Conservation (phyloP, 2,888 invertebrate genomes). For the Cinara cedri region DNA sequence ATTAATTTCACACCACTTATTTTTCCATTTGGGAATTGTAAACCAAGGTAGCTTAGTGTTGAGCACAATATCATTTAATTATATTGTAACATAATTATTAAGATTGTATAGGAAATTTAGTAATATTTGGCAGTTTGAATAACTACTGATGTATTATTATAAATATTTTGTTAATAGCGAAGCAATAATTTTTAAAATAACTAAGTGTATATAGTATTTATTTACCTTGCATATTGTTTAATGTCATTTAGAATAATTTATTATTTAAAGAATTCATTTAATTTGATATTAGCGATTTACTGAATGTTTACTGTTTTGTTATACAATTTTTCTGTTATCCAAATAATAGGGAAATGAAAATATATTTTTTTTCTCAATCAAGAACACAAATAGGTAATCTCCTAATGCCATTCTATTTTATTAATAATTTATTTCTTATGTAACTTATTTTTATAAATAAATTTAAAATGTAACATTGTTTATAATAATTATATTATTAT, state of each 20-base stretch:
- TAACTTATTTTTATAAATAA: slow-evolving; percentile 51
- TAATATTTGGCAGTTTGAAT: slow-evolving; percentile 30
- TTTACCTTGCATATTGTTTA: slow-evolving; percentile 22
- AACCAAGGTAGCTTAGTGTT: slow-evolving; percentile 42
- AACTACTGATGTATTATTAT: slow-evolving; percentile 15
- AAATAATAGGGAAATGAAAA: slow-evolving; percentile 23
- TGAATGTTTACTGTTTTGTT: slow-evolving; percentile 27
- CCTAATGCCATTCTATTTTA: slow-evolving; percentile 40
- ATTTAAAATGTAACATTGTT: slow-evolving; percentile 51
- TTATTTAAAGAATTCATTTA: neutral
- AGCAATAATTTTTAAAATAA: slow-evolving; percentile 41
- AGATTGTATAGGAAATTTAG: slow-evolving; percentile 33
- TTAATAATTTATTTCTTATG: slow-evolving; percentile 36
- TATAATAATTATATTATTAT: slow-evolving; percentile 35
- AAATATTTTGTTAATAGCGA: slow-evolving; percentile 21
- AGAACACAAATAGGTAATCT: neutral
- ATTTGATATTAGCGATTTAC: slow-evolving; percentile 27
- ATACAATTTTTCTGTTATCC: slow-evolving; percentile 16
- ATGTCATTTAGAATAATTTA: neutral
- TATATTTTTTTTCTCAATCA: slow-evolving; percentile 10
- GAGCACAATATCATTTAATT: slow-evolving; percentile 47
- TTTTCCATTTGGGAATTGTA: slow-evolving; percentile 34
- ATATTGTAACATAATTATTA: slow-evolving; percentile 33
- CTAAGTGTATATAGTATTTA: slow-evolving; percentile 14
- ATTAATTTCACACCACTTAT: slow-evolving; percentile 16